Evolutionary conservation across 2,797 vertebrate genomes (phyloP).

Genomic region (Catamblyrhynchus diadema): DNA sequence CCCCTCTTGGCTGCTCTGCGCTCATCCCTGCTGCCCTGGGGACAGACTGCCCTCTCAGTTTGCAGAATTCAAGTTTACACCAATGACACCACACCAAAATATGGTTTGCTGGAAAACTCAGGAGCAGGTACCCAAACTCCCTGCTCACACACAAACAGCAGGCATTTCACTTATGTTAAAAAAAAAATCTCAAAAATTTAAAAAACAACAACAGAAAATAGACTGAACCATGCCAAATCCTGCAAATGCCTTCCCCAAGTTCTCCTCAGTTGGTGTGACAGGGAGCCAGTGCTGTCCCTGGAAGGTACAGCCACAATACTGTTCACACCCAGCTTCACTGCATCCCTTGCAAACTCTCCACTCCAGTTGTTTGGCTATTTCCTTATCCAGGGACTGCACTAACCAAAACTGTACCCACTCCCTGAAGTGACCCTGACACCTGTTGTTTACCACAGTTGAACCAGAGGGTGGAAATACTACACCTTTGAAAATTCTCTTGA

Average conservation of each 20-base stretch:
- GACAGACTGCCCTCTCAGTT: neutral
- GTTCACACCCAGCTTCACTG: neutral
- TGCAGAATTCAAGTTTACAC: constrained; percentile 17
- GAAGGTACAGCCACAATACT: neutral
- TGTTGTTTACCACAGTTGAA: constrained; percentile 32
- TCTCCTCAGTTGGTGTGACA: neutral
- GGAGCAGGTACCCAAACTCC: neutral
- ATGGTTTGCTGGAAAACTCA: neutral
- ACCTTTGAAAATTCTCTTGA: constrained; percentile 62
- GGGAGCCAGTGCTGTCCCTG: neutral
- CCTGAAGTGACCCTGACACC: neutral
- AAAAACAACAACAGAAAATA: neutral
- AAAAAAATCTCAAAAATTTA: neutral
- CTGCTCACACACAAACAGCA: neutral
- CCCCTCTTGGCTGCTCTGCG: neutral
- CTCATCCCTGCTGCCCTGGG: neutral
- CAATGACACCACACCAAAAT: neutral
- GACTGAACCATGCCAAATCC: neutral
- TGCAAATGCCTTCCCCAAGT: neutral
- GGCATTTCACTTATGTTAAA: neutral
- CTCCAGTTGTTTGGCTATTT: neutral
- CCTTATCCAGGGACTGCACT: neutral
- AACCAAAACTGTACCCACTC: neutral
- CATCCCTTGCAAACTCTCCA: neutral
- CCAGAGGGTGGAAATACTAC: constrained; percentile 64